Base-by-base conservation (phyloP, 2,113 vertebrate species). In the Eulemur macaco region DNA sequence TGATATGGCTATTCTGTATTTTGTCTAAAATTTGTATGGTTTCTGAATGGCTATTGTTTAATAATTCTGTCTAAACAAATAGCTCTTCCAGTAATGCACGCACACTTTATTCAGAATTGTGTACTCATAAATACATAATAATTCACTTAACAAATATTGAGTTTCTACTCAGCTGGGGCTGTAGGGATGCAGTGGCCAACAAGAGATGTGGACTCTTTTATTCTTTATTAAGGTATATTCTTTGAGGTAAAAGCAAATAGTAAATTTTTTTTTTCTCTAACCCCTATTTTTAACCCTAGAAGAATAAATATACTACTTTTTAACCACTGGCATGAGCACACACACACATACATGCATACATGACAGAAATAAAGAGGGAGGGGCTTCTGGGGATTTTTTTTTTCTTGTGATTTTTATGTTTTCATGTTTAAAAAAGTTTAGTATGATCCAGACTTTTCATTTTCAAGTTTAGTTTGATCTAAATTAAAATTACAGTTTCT, bases 111-210 rank as follows among this genome's bases (percentile, higher is more conserved):
- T 86, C 47, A 63, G 34, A 63, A 92, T 25, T 85, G 12, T n/a
- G 3, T 39, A 54, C 18, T 84, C 58, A 80, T 95, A 89, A 80
- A 92, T 42, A 42, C 42, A 68, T 50, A 47, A 88, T 80, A 68
- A 89, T 89, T 81, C n/a, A 80, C 90, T 71, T 90, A 89, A 81
- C 10, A 95, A 76, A 73, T 86, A 94, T 1, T 89, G 78, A 84
- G 21, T 96, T 85, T 92, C 80, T n/a, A 25, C 20, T 90, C 29
- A 82, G 21, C 47, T 83, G n/a, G 34, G 23, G 17, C 20, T 78
- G 34, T 66, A 91, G 39, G n/a, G 37, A 69, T 86, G 37, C 20
- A 39, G 29, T 34, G 60, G 31, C 54, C 80, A 82, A 83, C 2
- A 56, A 68, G 93, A 93, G 63, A 68, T 47, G 42, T 12, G 31